Evolutionary conservation across 2,797 vertebrate species (phyloP).

Genomic region (Nannoperca australis): DNA sequence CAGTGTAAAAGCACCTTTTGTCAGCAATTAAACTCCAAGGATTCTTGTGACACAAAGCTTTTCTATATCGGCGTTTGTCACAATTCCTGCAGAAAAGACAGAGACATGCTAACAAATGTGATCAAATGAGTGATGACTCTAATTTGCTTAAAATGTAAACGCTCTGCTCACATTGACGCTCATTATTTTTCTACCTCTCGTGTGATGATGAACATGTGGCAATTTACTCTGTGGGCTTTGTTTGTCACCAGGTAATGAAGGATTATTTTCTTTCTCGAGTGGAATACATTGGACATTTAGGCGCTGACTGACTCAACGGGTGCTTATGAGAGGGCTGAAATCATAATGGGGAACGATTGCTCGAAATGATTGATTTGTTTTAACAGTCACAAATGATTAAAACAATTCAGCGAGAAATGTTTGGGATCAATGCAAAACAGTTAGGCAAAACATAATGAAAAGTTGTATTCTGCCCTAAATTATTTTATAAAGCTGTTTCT

Average conservation of each 20-base stretch:
- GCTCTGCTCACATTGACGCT: slow-evolving; percentile 7
- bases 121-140: not conserved
- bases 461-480: not conserved
- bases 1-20: not conserved
- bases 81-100: slow-evolving; percentile 7
- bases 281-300: slow-evolving; percentile 7
- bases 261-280: slow-evolving; percentile 8
- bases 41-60: not conserved
- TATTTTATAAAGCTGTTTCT: not conserved
- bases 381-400: slow-evolving; percentile 3
- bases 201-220: slow-evolving; percentile 12
- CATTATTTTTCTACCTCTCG: not conserved
- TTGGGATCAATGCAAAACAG: not conserved
- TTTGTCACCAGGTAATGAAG: not conserved
- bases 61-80: not conserved
- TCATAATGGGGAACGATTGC: not conserved
- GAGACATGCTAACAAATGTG: not conserved
- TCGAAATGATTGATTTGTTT: not conserved
- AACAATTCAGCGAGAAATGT: not conserved
- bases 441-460: not conserved
- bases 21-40: not conserved
- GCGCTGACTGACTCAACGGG: not conserved
- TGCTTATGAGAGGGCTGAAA: not conserved
- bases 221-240: slow-evolving; percentile 12
- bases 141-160: not conserved